These are phyloP conservation scores for Microctenopoma steveboyesi DNA, from an alignment of 2,797 vertebrate genomes.

Conservation along the genomic window DNA sequence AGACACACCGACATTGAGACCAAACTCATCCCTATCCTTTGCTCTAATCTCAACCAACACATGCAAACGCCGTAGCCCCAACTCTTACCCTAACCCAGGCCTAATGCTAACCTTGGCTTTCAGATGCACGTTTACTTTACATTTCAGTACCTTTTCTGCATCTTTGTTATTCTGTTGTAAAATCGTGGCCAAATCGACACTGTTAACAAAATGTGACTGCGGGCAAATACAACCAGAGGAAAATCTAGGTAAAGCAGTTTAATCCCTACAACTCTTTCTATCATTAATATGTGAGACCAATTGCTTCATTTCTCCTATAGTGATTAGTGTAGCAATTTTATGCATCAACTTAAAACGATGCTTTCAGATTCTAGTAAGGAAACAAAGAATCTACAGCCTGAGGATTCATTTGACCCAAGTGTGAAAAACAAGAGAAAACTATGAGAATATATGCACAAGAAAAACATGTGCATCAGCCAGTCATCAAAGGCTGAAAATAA, in stretches of 20 bases:
- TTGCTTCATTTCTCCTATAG: constrained; percentile 5
- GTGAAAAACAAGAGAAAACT: constrained; percentile 14
- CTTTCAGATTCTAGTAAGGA: constrained; percentile 36
- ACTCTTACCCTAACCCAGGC: no score
- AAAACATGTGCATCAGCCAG: constrained; percentile 7
- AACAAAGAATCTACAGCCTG: constrained; percentile 22
- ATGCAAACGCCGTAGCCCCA: background rate
- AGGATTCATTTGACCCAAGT: constrained; percentile 12
- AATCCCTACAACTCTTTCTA: constrained; percentile 31
- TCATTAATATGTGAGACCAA: constrained; percentile 55
- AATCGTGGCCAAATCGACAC: background rate
- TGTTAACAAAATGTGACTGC: constrained; percentile 44
- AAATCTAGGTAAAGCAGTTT: constrained; percentile 44
- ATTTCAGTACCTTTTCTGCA: constrained; percentile 19
- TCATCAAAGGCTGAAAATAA: constrained; percentile 15
- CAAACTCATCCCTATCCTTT: no score
- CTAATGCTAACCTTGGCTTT: no score
- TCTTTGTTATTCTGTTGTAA: no score
- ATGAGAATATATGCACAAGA: background rate
- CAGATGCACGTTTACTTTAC: constrained; percentile 29
- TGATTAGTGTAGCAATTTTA: constrained; percentile 38
- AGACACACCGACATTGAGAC: no score
- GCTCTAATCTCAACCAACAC: background rate
- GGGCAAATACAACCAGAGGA: constrained; percentile 37
- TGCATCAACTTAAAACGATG: constrained; percentile 23